Conservation (phyloP, 2,888 invertebrate genomes). For the Sarcophaga subvicina region DNA sequence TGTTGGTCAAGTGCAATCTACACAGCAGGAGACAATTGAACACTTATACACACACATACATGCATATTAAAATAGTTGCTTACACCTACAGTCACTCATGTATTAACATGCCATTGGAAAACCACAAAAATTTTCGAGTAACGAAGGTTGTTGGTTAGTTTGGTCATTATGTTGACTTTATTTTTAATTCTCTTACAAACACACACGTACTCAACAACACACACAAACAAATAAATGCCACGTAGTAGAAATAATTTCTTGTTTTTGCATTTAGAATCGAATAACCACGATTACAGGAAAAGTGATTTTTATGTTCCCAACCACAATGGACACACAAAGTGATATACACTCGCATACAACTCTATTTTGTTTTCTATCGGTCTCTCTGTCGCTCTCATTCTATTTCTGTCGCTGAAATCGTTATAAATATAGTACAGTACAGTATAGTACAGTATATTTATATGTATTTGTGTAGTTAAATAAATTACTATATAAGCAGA, state of each 20-base stretch:
- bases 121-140: conserved; percentile 3
- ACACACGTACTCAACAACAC: not conserved
- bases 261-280: conserved; percentile 8
- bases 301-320: conserved; percentile 34
- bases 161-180: conserved; percentile 46
- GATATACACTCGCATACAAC: not conserved
- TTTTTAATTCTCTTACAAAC: not conserved
- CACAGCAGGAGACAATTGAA: not conserved
- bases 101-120: not conserved
- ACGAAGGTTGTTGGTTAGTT: conserved; percentile 17
- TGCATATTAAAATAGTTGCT: not conserved
- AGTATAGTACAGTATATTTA: not conserved
- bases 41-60: not conserved
- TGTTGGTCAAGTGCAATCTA: conserved; percentile 16
- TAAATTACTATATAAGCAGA: conserved; percentile 10
- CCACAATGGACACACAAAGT: conserved; percentile 18
- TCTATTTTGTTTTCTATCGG: no score
- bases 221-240: not conserved
- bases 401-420: not conserved
- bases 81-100: not conserved
- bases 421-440: not conserved
- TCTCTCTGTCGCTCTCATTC: not conserved
- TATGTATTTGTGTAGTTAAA: not conserved
- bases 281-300: conserved; percentile 16
- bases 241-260: conserved; percentile 20